These are phyloP conservation scores for Drosophila fungiperda DNA, from an alignment of 2,888 invertebrate genomes.

Conservation along the genomic window DNA sequence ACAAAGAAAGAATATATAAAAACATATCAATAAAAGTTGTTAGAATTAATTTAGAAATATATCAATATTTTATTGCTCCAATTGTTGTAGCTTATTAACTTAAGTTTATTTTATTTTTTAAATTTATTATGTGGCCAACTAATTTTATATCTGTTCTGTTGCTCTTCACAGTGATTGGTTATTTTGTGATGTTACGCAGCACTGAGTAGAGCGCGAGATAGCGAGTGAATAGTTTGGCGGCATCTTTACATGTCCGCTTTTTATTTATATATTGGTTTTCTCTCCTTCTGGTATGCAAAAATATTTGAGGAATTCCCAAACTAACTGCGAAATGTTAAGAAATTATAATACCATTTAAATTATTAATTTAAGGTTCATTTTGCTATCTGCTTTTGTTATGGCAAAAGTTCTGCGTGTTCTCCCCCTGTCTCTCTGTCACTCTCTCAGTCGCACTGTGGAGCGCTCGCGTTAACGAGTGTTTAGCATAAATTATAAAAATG, in stretches of 20 bases:
- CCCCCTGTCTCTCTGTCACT: neutral
- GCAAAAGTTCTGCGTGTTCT: slow-evolving; percentile 46
- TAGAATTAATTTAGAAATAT: neutral
- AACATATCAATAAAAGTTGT: neutral
- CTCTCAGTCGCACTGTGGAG: slow-evolving; percentile 4
- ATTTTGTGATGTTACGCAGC: slow-evolving; percentile 23
- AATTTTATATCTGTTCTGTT: neutral
- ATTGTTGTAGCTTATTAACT: neutral
- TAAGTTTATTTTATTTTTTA: neutral
- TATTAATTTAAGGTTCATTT: slow-evolving; percentile 40
- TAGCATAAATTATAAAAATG: slow-evolving; percentile 69
- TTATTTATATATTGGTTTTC: slow-evolving; percentile 18
- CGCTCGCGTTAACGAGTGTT: slow-evolving; percentile 44
- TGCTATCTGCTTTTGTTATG: slow-evolving; percentile 34
- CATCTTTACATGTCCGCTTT: slow-evolving; percentile 58
- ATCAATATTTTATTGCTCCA: neutral
- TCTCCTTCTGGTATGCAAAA: slow-evolving; percentile 67
- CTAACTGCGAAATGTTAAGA: slow-evolving; percentile 58
- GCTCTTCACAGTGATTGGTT: slow-evolving; percentile 21
- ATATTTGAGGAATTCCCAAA: slow-evolving; percentile 77
- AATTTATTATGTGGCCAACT: neutral
- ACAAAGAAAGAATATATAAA: neutral
- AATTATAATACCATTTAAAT: slow-evolving; percentile 57
- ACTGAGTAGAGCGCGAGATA: slow-evolving; percentile 22
- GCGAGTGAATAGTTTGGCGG: slow-evolving; percentile 57